Conservation (phyloP, 53 echinoderm and acorn worm genomes). For the Stichopus horrens region DNA sequence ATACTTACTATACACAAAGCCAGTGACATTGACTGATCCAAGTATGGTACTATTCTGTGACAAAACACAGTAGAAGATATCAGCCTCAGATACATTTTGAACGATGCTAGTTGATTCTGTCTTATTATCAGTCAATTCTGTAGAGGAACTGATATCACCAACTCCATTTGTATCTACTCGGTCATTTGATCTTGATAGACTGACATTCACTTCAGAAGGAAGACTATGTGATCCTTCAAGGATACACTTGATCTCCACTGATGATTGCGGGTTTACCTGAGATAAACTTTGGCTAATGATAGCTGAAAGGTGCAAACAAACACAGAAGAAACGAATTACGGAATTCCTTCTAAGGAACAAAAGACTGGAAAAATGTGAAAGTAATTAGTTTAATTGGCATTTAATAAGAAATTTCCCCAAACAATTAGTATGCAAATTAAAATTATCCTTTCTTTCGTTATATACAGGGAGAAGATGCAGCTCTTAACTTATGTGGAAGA, state of each 20-base stretch:
- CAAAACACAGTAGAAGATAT: conserved; percentile 3
- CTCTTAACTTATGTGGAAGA: no score
- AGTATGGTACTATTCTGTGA: background rate
- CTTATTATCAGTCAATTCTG: background rate
- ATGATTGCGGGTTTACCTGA: background rate
- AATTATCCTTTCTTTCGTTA: no score
- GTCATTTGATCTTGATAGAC: background rate
- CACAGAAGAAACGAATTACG: no score
- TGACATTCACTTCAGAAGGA: background rate
- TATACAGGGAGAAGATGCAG: no score
- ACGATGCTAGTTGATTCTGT: background rate
- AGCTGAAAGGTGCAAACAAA: background rate
- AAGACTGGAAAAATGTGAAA: no score
- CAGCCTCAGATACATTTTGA: background rate
- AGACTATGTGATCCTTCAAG: background rate
- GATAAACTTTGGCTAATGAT: background rate
- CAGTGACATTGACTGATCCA: background rate
- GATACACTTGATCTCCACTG: background rate
- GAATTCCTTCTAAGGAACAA: no score
- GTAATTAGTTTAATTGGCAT: no score
- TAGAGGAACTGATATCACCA: background rate
- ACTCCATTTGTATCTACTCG: background rate
- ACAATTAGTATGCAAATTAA: no score
- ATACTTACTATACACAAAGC: background rate
- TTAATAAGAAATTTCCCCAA: no score